Evolutionary conservation across 2,888 invertebrate species (phyloP), one percentile per base, ranked within the genome.

Genomic region (Ernsta delagoae): DNA sequence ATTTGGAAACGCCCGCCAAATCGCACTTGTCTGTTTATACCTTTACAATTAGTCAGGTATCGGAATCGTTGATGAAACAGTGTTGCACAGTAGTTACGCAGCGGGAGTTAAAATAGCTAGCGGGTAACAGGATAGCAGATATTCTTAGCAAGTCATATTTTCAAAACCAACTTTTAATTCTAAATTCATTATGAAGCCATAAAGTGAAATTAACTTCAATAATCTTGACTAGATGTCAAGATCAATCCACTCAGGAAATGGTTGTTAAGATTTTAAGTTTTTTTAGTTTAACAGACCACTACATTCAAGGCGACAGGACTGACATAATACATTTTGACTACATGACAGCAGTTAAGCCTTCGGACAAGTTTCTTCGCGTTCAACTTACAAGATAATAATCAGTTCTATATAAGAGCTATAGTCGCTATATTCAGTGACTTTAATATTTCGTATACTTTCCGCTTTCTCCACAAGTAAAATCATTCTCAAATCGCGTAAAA

Each of bases 71-170:
- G 60, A 43, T 54, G 66, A 61, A 66, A 56, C 53, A 67, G 61
- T 61, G 67, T 61, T 45, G 54, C 54, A 53, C 36, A 56, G 61
- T 61, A 61, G 67, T 54, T 67, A 54, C 61, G 36, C 61, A 45
- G 54, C 60, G 56, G 61, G 54, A 16, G 60, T 59, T 45, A n/a
- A 24, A 45, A 61, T 56, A 45, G 54, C 67, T 43, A 34, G 53
- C 60, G 53, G 61, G 53, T 61, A n/a, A n/a, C n/a, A 16, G 16
- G 16, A 16, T 16, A n/a, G n/a, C n/a, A 16, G n/a, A n/a, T n/a
- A n/a, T n/a, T n/a, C 16, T 16, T 16, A 16, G 16, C 16, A 16
- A 16, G 16, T 16, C 16, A 16, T 16, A 16, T 16, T 16, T 16
- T 16, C 16, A 16, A 16, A 16, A 16, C 16, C 4, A 31, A 31